Evolutionary conservation across 1,140 invertebrate genomes (phyloP), one percentile per base, ranked within the genome.

Genomic region (Caenorhabditis remanei): DNA sequence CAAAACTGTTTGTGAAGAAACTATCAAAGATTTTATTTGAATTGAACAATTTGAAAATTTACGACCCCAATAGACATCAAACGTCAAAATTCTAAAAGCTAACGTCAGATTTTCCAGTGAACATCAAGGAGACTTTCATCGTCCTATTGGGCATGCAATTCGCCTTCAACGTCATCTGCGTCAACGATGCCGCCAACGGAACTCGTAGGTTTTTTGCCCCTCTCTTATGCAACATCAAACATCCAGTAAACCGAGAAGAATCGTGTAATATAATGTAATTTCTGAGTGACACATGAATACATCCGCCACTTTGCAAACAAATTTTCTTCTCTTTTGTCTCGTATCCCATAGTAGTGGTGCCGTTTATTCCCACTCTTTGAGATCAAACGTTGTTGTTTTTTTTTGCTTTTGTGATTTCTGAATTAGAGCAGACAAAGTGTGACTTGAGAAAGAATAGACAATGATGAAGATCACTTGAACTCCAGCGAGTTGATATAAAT

Each of bases 251-350:
- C 21, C 21, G 13, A 67, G 21, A 67, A 41, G 43, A 24, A 79
- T 79, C n/a, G 21, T 32, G 32, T 46, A 71, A 21, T 50, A 50
- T 79, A 79, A 79, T 50, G 43, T 79, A 48, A 79, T 79, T 79
- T 79, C 46, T 79, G 46, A 50, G 14, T 79, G 46, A 79, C 43
- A 79, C 46, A 50, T 50, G 46, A 79, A 79, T 79, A 50, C 71
- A 79, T 32, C 41, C 41, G 11, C 65, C 65, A 43, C 65, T 71
- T 71, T 71, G 61, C 61, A 63, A 63, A 63, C 61, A 40, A 63
- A 40, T 63, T 63, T 21, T 63, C 32, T 58, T 65, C n/a, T 46
- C 65, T 46, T 71, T 46, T 71, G 13, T 71, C 16, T 71, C 14
- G 40, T 46, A 13, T 58, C 19, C 5, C 50, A n/a, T 58, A 63